Evolutionary conservation across 2,888 invertebrate species (phyloP).

Genomic region (Himalopsyche japonica): DNA sequence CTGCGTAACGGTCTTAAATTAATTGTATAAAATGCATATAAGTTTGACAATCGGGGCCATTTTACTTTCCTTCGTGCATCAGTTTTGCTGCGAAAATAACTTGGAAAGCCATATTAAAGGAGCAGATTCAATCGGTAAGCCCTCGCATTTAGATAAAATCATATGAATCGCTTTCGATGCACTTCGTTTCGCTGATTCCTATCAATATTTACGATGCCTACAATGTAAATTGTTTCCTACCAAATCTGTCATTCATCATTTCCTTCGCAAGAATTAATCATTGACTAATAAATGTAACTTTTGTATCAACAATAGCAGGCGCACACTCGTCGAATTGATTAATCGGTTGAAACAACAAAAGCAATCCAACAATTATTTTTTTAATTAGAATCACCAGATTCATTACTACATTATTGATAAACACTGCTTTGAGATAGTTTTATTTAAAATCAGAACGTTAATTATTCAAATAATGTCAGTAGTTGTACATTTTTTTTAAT

Average conservation of each 20-base stretch:
- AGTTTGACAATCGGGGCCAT: slow-evolving; percentile 59
- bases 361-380: neutral
- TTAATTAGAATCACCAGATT: neutral
- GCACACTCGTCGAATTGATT: neutral
- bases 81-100: slow-evolving; percentile 59
- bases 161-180: neutral
- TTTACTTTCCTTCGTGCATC: slow-evolving; percentile 62
- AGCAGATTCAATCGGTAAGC: slow-evolving; percentile 15
- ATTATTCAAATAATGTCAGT: too few relatives aligned
- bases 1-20: slow-evolving; percentile 23
- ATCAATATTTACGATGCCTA: neutral
- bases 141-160: neutral
- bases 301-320: neutral
- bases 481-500: too few relatives aligned
- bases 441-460: too few relatives aligned
- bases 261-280: neutral
- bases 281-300: neutral
- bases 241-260: slow-evolving; percentile 15
- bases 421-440: neutral
- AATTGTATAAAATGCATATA: slow-evolving; percentile 54
- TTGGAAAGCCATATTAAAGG: slow-evolving; percentile 7
- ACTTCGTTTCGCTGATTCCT: neutral
- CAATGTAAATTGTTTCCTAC: neutral
- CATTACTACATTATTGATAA: neutral
- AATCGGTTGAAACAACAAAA: neutral